phyloP scores from a whole-genome alignment of 2,113 vertebrate genomes.

The Myotis brandtii region DNA sequence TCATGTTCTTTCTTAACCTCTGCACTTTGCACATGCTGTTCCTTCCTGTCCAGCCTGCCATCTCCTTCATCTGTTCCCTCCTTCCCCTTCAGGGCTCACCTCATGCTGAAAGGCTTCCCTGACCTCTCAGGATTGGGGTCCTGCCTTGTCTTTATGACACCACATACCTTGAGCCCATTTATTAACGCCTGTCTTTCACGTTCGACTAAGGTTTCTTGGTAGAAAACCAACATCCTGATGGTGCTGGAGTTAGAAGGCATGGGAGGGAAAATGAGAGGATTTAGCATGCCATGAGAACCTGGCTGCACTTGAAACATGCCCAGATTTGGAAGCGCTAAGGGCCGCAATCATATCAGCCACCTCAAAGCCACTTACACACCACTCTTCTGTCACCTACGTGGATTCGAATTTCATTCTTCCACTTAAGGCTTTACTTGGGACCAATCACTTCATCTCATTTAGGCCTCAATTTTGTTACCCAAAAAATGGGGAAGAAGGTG shows the following conservation, averaged over 20 bases:
- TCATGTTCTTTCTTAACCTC: not conserved
- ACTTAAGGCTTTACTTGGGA: not conserved
- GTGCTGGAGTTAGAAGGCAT: not conserved
- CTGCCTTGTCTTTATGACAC: not conserved
- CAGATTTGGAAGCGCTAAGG: not conserved
- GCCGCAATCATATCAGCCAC: not conserved
- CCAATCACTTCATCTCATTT: not conserved
- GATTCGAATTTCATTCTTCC: not conserved
- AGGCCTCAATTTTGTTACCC: not conserved
- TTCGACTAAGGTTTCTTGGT: not conserved
- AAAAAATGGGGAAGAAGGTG: not conserved
- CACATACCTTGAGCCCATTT: not conserved
- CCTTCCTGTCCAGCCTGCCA: not conserved
- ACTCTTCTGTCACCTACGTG: not conserved
- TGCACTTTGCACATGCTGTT: not conserved
- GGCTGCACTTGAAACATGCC: not conserved
- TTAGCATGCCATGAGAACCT: rapidly evolving
- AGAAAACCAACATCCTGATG: not conserved
- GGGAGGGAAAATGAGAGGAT: not conserved
- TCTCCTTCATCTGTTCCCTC: not conserved
- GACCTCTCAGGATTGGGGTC: not conserved
- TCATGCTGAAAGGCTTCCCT: not conserved
- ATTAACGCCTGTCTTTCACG: not conserved
- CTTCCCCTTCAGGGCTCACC: not conserved
- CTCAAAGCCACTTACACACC: not conserved